These are phyloP conservation scores for Calameuta filiformis DNA, from an alignment of 2,888 invertebrate species.

Conservation along the genomic window DNA sequence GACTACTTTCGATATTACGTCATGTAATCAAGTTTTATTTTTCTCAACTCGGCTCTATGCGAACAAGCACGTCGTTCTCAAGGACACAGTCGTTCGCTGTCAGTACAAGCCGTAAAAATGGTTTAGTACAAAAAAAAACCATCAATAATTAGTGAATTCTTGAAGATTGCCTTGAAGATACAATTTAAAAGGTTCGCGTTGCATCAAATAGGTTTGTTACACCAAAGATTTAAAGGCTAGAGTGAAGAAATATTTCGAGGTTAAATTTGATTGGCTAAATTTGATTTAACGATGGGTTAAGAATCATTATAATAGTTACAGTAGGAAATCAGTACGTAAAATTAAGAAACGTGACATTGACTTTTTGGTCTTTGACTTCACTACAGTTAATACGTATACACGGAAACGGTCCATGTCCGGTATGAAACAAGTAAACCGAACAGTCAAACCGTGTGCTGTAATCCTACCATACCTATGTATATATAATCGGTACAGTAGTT, in stretches of 20 bases:
- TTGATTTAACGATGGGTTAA: neutral
- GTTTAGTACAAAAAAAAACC: neutral
- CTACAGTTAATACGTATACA: neutral
- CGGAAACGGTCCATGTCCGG: too few species aligned
- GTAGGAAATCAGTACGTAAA: neutral
- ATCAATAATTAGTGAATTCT: neutral
- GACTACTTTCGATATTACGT: constrained; percentile 43
- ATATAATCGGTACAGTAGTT: neutral
- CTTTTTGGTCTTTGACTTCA: neutral
- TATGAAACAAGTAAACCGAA: neutral
- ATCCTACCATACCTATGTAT: neutral
- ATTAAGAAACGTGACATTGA: neutral
- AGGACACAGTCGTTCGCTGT: neutral
- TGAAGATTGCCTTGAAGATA: neutral
- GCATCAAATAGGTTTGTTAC: neutral
- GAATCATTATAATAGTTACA: neutral
- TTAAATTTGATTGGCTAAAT: neutral
- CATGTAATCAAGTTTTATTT: constrained; percentile 27
- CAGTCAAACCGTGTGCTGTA: neutral
- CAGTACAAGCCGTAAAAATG: neutral
- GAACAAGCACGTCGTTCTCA: neutral
- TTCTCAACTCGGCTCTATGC: constrained; percentile 8
- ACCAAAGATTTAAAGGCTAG: neutral
- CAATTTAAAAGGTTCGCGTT: neutral
- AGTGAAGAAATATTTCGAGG: neutral